Evolutionary conservation across 2,797 vertebrate species (phyloP), one percentile per base, ranked within the genome.

Genomic region (Selene dorsalis): DNA sequence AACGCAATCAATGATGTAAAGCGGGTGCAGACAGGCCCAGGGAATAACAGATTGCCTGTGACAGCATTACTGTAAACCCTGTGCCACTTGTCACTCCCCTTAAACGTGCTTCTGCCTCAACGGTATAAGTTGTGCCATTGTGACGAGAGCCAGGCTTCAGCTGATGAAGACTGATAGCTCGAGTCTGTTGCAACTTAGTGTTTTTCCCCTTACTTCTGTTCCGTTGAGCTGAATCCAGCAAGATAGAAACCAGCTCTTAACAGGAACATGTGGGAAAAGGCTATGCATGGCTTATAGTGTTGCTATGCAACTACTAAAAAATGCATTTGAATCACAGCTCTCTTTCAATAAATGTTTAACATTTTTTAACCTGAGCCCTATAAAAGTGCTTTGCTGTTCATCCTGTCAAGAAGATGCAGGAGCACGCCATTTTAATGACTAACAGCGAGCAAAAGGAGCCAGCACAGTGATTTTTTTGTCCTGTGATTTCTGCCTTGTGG

Each of bases 81-180:
- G 30, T 57, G 55, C 84, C 71, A 73, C 69, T 47, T 4, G 26
- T 58, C 53, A 17, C 26, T 86, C 69, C 39, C 67, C 65, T 65
- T 79, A 32, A 80, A 73, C 18, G 47, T 79, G 69, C 69, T 75
- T 70, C 66, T 13, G 16, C 58, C 64, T 47, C 11, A 20, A 62
- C 11, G 6, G 50, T 67, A 80, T 69, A 84, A 87, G 84, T 82
- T 73, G 66, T 75, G 80, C 38, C 45, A 72, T 8, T 56, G 64
- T 72, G 67, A 73, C 62, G 61, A 73, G 66, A 87, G 59, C 59
- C 17, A 0, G 79, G 55, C 48, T 74, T 69, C 22, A 55, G 76
- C 80, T 77, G 80, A 90, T 85, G 74, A 85, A 88, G 82, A 89
- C 71, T 84, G 88, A 91, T 89, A 77, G 61, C 56, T 39, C 5